Percentiles rank a stretch among this genome's conserved stretches.
phyloP scores from a whole-genome alignment of 2,888 invertebrate genomes.

The Erebia palarica region DNA sequence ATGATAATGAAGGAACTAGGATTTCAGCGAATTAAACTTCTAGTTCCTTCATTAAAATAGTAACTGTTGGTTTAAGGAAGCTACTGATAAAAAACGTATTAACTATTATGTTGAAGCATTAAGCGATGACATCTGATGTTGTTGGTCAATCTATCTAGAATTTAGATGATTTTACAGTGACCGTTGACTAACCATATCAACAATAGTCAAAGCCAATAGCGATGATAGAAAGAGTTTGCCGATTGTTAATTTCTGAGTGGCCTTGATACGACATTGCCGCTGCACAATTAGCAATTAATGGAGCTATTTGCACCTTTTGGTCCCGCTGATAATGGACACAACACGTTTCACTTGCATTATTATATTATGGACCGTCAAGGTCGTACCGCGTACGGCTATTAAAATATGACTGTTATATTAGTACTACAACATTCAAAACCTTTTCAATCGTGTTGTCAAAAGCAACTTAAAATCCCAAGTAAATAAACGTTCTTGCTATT shows the following conservation, averaged over 20 bases:
- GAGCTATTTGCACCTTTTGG: not conserved
- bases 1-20: too few species aligned
- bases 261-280: not conserved
- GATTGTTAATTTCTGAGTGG: not conserved
- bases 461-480: not conserved
- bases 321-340: not conserved
- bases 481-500: not conserved
- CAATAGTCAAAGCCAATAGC: not conserved
- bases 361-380: not conserved
- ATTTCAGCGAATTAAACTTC: too few species aligned
- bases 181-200: not conserved
- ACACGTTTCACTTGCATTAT: not conserved
- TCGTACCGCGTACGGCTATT: not conserved
- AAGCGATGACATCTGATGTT: not conserved
- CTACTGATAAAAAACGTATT: too few species aligned
- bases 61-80: too few species aligned
- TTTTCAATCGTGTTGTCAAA: not conserved
- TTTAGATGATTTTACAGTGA: not conserved
- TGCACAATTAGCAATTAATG: not conserved
- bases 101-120: too few species aligned
- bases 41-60: too few species aligned
- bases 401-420: not conserved
- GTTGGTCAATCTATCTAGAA: not conserved
- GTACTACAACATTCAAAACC: not conserved
- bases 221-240: not conserved